Evolutionary conservation across 2,113 vertebrate species (phyloP), one percentile per base, ranked within the genome.

Genomic region (Corapipo altera): DNA sequence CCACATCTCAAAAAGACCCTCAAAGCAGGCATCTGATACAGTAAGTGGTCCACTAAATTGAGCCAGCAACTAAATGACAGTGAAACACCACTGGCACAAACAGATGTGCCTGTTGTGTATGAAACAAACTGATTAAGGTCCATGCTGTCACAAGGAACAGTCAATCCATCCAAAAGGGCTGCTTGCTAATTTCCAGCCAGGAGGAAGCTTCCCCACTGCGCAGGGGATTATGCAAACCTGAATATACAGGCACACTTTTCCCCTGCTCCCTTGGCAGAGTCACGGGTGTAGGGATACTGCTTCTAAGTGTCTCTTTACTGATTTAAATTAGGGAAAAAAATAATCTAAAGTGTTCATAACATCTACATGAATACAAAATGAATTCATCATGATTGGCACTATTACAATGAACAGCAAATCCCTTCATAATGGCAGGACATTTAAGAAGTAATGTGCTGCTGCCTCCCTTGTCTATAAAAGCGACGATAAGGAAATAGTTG

Each of bases 301-400:
- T 97, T 97, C 75, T 91, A 97, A 96, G 87, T 80, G 88, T 87
- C 94, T 94, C 91, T 96, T 95, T 96, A 84, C 89, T 92, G 89
- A 89, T 87, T 96, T 93, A 97, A 97, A 97, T 97, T 92, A 95
- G 69, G 72, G 80, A 52, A 65, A 64, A 88, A 92, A 87, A 57
- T 55, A 55, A 74, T 54, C n/a, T 37, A 66, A 96, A 97, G 93
- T 65, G 89, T 73, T 90, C 58, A 61, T 89, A 93, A 97, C 96
- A 96, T 91, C 96, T 96, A 93, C 94, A 79, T 52, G 44, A 97
- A 97, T 77, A 93, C 91, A 94, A 93, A 98, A 97, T 96, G 35
- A 95, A 97, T 93, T 96, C 85, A 86, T 96, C 90, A 65, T 76
- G 80, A 92, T 71, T 73, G 70, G 67, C 23, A 18, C 86, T 95